Evolutionary conservation across 2,797 vertebrate genomes (phyloP).

Genomic region (Syncerus caffer): DNA sequence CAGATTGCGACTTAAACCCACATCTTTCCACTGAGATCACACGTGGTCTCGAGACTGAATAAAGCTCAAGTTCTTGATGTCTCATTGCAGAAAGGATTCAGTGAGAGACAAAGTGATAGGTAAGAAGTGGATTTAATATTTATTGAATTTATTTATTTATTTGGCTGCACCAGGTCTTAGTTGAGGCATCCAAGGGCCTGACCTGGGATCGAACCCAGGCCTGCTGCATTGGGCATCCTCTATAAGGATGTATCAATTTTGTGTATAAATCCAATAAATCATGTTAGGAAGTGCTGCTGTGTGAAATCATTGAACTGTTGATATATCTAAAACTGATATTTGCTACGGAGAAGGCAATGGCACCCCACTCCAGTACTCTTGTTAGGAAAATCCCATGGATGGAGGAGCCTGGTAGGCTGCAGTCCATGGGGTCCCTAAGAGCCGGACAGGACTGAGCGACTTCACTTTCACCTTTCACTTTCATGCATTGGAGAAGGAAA

Average conservation of each 20-base stretch:
- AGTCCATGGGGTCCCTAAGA: too few species aligned
- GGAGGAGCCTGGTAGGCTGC: too few species aligned
- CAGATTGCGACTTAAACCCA: background rate
- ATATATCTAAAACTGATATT: background rate
- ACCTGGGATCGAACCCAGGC: background rate
- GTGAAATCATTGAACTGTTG: background rate
- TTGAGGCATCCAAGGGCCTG: background rate
- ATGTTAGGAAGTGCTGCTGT: background rate
- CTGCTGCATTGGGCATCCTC: background rate
- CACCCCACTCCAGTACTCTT: too few species aligned
- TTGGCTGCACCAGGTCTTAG: background rate
- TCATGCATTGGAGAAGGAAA: too few species aligned
- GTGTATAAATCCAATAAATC: background rate
- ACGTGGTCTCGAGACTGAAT: accelerated
- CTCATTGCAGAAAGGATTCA: background rate
- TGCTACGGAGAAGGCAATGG: background rate
- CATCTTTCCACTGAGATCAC: background rate
- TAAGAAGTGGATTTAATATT: background rate
- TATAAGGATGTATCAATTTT: background rate
- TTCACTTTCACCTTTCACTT: too few species aligned
- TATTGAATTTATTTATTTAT: background rate
- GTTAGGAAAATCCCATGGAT: too few species aligned
- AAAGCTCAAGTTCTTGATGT: background rate
- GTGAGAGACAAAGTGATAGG: background rate
- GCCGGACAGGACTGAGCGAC: too few species aligned